Evolutionary conservation across 2,113 vertebrate genomes (phyloP), one percentile per base, ranked within the genome.

Genomic region (Erythrocercus mccallii): DNA sequence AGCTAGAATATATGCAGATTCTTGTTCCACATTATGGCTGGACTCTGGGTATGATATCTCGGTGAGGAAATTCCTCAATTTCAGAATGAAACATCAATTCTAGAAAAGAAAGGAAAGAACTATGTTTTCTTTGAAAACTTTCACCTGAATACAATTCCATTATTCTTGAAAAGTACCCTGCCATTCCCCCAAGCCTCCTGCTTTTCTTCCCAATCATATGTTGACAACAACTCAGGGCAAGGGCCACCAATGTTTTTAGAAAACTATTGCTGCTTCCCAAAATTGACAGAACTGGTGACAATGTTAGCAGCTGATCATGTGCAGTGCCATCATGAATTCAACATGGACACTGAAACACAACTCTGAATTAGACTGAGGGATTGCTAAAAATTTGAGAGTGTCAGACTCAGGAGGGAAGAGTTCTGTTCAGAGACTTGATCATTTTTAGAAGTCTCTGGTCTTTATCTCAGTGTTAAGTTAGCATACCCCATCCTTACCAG

Each of bases 11-110:
- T 74, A 61, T 90, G 68, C 85, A 90, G 90, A 64, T 65, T 47
- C 69, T 84, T 16, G 61, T 78, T 88, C 45, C 92, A 57, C 30
- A 42, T 79, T 90, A 98, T 33, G 97, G 96, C 81, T 95, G 97
- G 31, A 98, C 96, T 96, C 98, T 98, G 71, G 96, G 82, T 96
- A 98, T 97, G 73, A 98, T 97, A 50, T 98, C 98, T 56, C 78
- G 78, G 24, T 96, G 97, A 14, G 98, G 98, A 94, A 97, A 97
- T 79, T 99, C 98, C 54, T 98, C 98, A 1, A 98, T 90, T 95
- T 98, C 98, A 97, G 98, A 98, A 69, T 98, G 97, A 97, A 99
- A 98, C 94, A 99, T 98, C 71, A 98, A 95, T 80, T 98, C 99
- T 99, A 97, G 82, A 91, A 61, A 56, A 87, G 56, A 92, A 65